Conservation (phyloP, 1,140 invertebrate species). For the Drosophila biarmipes region DNA sequence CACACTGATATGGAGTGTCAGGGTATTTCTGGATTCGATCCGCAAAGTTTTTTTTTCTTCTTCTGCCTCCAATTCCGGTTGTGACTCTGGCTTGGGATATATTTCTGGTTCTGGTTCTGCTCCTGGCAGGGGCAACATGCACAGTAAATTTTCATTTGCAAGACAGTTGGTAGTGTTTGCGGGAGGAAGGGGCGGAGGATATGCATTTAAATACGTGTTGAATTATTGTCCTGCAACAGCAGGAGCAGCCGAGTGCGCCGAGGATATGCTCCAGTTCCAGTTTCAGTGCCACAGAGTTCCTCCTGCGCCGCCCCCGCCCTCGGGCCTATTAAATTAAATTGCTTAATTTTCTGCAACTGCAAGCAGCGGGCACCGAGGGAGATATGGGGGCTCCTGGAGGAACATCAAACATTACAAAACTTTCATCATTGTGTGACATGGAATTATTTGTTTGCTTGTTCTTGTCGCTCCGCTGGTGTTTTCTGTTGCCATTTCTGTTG, state of each 20-base stretch:
- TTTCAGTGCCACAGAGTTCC: not conserved
- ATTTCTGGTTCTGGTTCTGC: slow-evolving; percentile 34
- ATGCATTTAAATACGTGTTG: slow-evolving; percentile 81
- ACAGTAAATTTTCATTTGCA: slow-evolving; percentile 81
- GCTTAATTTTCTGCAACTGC: slow-evolving; percentile 76
- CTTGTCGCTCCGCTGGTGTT: slow-evolving; percentile 23
- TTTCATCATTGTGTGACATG: slow-evolving; percentile 82
- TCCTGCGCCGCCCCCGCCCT: not conserved
- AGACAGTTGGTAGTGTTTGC: slow-evolving; percentile 50
- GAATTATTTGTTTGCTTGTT: slow-evolving; percentile 72
- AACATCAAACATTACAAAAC: slow-evolving; percentile 77
- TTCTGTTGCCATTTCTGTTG: slow-evolving; percentile 38
- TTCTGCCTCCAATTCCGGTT: slow-evolving; percentile 22
- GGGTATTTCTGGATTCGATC: slow-evolving; percentile 4
- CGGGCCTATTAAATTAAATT: slow-evolving; percentile 80
- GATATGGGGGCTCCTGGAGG: slow-evolving; percentile 11
- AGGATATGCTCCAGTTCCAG: slow-evolving; percentile 59
- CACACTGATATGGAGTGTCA: not conserved
- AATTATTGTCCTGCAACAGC: slow-evolving; percentile 72
- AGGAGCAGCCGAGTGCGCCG: slow-evolving; percentile 53
- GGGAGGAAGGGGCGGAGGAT: slow-evolving; percentile 30
- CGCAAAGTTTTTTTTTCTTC: not conserved
- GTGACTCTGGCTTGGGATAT: slow-evolving; percentile 39
- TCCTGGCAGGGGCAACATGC: slow-evolving; percentile 72
- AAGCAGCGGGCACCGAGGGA: slow-evolving; percentile 16